Base-by-base conservation (phyloP, 2,113 vertebrate genomes). In the Chamaea fasciata region DNA sequence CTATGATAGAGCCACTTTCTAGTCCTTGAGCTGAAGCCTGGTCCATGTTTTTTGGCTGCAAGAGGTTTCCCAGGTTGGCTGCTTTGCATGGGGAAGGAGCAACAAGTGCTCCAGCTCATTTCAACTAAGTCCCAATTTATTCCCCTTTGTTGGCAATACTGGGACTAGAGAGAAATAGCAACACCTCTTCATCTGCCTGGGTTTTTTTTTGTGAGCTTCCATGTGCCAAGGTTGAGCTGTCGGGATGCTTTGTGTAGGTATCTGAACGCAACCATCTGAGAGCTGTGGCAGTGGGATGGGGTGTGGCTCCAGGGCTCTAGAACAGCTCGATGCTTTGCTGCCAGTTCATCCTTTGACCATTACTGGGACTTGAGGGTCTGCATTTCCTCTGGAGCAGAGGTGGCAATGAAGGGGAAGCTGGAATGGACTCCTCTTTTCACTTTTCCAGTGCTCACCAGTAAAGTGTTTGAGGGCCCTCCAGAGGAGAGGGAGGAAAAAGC, bases 31-130 rank as follows among this genome's bases (percentile, higher is more conserved):
- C 15, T 53, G 60, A 60, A n/a, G 20, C 7, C 4, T 94, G 24
- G 9, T 71, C 24, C 87, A 4, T 50, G 24, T 42, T 56, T 80
- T 71, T 44, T 73, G 74, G 9, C 19, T 49, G 23, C 27, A 31
- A 64, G 74, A 57, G 5, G 7, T 63, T 87, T 78, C 15, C 16
- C 26, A 52, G 13, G 12, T 8, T 76, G 67, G 28, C 9, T 79
- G 0, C 55, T 69, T 41, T 33, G 6, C 5, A 8, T 16, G 8
- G 3, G 3, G 10, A 23, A 28, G 6, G 11, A 35, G 15, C 23
- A 65, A 27, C 3, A 42, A 13, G 4, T 59, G 10, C 33, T 67
- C 18, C 5, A 68, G 6, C 12, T 68, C 10, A 31, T 62, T 62
- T 49, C 26, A 41, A 8, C 10, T 7, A 5, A 18, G 4, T 41